Conservation (phyloP, 1,140 invertebrate species). For the Procambarus virginalis region DNA sequence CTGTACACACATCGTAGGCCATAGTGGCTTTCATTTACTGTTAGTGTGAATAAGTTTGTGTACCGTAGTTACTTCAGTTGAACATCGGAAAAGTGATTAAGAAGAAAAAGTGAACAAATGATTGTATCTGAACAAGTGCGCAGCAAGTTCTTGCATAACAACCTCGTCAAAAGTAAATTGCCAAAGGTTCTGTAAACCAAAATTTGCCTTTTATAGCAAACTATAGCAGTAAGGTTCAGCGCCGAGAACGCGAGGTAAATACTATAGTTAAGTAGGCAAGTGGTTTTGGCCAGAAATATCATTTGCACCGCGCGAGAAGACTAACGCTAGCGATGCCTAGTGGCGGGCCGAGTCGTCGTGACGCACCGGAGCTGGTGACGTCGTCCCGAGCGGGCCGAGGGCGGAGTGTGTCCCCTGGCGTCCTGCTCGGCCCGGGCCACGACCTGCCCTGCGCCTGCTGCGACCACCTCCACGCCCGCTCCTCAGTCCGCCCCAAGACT, state of each 20-base stretch:
- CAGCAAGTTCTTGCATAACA: neutral
- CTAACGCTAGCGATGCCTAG: too few species aligned
- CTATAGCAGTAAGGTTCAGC: too few species aligned
- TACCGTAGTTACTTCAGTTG: neutral
- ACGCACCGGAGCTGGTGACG: neutral
- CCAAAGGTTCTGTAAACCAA: too few species aligned
- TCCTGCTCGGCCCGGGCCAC: slow-evolving; percentile 26
- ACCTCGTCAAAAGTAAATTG: neutral
- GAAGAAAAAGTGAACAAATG: too few species aligned
- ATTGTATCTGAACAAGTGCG: neutral
- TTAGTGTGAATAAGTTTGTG: neutral
- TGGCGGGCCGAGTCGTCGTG: too few species aligned
- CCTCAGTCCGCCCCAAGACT: neutral
- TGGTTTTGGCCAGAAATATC: too few species aligned
- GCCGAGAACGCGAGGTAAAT: too few species aligned
- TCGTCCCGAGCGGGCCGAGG: neutral
- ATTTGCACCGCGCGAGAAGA: too few species aligned
- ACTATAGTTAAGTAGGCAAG: too few species aligned
- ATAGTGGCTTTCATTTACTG: neutral
- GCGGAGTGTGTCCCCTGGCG: slow-evolving; percentile 31
- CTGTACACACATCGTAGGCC: neutral
- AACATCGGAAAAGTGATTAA: neutral
- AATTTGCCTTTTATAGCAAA: too few species aligned
- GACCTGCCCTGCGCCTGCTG: slow-evolving; percentile 55
- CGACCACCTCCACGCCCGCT: neutral